Percentiles rank a stretch among this genome's conserved stretches.
These are phyloP conservation scores for Catharus bicknelli DNA, from an alignment of 2,113 vertebrate genomes.

Conservation along the genomic window DNA sequence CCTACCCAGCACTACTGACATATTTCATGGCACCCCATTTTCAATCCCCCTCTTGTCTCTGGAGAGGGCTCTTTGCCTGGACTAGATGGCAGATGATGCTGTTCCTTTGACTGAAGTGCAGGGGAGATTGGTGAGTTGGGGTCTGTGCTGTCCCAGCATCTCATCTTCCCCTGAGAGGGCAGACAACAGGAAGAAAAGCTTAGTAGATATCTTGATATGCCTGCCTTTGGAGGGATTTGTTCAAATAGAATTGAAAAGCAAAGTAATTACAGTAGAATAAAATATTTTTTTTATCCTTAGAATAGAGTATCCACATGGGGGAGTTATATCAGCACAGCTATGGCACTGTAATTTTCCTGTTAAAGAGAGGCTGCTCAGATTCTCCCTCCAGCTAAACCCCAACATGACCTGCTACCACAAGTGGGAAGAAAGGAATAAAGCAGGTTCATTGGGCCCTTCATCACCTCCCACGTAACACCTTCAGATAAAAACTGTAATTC, in stretches of 20 bases:
- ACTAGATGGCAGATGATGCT: background rate
- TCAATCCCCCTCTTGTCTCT: background rate
- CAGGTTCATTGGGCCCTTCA: background rate
- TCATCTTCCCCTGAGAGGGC: background rate
- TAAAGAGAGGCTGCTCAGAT: background rate
- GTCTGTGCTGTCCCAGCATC: fast-evolving
- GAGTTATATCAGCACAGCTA: conserved; percentile 50
- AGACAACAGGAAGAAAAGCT: background rate
- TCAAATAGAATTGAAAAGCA: background rate
- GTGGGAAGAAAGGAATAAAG: conserved; percentile 43
- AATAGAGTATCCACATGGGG: conserved; percentile 51
- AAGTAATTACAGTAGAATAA: conserved; percentile 8
- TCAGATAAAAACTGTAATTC: conserved; percentile 39
- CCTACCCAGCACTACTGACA: fast-evolving
- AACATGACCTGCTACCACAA: conserved; percentile 1
- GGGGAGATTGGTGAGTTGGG: background rate
- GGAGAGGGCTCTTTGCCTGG: background rate
- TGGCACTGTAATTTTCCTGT: conserved; percentile 25
- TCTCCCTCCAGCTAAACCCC: conserved; percentile 2
- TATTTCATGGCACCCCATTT: background rate
- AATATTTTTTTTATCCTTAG: background rate
- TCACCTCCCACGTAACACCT: conserved; percentile 18
- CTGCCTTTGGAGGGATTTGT: background rate
- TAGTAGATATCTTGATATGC: background rate
- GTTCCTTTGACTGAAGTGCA: background rate